Evolutionary conservation across 2,113 vertebrate genomes (phyloP).

Genomic region (Platysternon megacephalum): DNA sequence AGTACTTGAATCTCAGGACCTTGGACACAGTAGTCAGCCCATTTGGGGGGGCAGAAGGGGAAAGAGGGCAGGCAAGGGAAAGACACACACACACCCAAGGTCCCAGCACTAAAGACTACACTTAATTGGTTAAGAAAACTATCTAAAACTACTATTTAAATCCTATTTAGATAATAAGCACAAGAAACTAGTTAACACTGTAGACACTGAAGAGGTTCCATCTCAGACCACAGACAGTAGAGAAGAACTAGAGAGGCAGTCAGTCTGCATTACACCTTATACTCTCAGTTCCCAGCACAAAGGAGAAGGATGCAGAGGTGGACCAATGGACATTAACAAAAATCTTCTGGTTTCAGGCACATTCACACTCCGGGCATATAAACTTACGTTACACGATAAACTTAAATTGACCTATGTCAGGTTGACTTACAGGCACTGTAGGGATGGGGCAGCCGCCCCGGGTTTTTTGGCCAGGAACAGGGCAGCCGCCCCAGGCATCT

Average conservation of each 20-base stretch:
- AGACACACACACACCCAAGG: neutral
- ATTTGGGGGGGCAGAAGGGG: neutral
- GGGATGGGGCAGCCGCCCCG: too few relatives aligned
- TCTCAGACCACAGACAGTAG: neutral
- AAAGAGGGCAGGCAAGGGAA: neutral
- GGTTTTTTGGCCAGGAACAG: too few relatives aligned
- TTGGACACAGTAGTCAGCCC: neutral
- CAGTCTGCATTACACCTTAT: neutral
- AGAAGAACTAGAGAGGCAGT: neutral
- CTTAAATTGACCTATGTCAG: too few relatives aligned
- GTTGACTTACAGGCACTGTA: too few relatives aligned
- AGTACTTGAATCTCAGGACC: neutral
- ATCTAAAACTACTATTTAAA: neutral
- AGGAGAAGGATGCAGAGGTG: neutral
- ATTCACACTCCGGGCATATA: neutral
- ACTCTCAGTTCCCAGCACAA: neutral
- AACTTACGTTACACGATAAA: too few relatives aligned
- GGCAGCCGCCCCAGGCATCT: too few relatives aligned
- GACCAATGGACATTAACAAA: neutral
- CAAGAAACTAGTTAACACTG: neutral
- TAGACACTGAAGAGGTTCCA: neutral
- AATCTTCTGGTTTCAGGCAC: too few relatives aligned
- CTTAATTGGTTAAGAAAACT: neutral
- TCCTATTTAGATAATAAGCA: neutral
- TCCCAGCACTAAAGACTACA: neutral